Base-by-base conservation (phyloP, 64 coral and sea anemone species). In the Montipora sp. region DNA sequence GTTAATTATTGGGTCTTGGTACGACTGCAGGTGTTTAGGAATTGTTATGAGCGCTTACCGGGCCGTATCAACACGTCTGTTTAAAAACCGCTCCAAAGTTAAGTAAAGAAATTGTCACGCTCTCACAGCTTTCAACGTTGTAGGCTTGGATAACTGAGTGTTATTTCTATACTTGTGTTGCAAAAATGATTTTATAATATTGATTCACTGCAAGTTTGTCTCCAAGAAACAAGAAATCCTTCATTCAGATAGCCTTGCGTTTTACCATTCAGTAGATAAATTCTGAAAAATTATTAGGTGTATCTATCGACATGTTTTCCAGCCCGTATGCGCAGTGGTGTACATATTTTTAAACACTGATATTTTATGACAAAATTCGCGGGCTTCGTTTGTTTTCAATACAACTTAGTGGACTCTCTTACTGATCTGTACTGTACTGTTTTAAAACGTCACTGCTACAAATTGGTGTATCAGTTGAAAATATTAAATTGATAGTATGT, bases 321-420 rank as follows among this genome's bases (percentile, higher is more conserved):
- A 71, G 27, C 59, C 57, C 44, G 78, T 80, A 65, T 55, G 55
- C 80, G 47, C 81, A 68, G 61, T 85, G 82, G 82, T 85, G 82
- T 85, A 85, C 71, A 85, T 85, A 85, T 85, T 85, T 85, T 85
- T 85, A 69, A 85, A 84, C 82, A 68, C 59, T 85, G 82, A 85
- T 85, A 85, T 85, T 85, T 85, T 85, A 85, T 71, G 82, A 85
- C 19, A 72, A 85, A 85, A 71, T 85, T 85, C 82, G 71, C 82
- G 60, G 47, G 47, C 65, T 48, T 18, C 82, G 19, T 50, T 18
- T 85, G 82, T 67, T 6, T 59, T 10, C 82, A 45, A 18, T 8
- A 21, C 51, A 23, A 20, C 43, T 21, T 8, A 22, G 61, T 85
- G 45, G 20, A 45, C 14, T 68, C 59, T 19, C 59, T 2, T 44